Base-by-base conservation (phyloP, 64 coral and sea anemone genomes). In the Catalaphyllia jardinei region DNA sequence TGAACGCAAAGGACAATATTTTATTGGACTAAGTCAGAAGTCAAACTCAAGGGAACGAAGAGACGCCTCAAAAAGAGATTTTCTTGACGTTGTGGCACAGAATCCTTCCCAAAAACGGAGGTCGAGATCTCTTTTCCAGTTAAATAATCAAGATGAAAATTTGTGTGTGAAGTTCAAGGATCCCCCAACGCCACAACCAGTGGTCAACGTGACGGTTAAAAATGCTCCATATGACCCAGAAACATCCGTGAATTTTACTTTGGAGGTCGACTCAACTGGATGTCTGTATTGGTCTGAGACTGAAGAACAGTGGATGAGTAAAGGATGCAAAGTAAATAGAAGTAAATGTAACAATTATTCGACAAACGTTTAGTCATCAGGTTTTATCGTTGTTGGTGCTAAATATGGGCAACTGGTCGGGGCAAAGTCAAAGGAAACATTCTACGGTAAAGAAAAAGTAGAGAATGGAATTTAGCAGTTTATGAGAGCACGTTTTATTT, bases 211-310 rank as follows among this genome's bases (percentile, higher is more conserved):
- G 22, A 79, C 76, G 12, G 24, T 14, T 15, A 18, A 50, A 16
- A 22, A 7, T 0, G 38, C 74, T 77, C 38, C 33, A 50, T 77
- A 77, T 10, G 74, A 77, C 19, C 74, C 74, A 9, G 35, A 46
- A 42, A 71, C 14, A 25, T 90, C 88, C 14, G 39, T 90, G 27
- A 82, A 82, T 30, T 91, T 82, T 61, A 82, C 77, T 1, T 60
- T 91, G 46, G 79, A 83, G 10, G 72, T 73, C 18, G 80, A 91
- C 67, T 50, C 80, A 12, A 69, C 59, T 28, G 59, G 78, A 1
- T 91, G 89, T 83, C 52, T 73, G 8, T 91, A 60, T 51, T 91
- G 89, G 89, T 74, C 79, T 63, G 72, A 60, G 55, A 60, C 25
- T 39, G 83, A 79, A 19, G 77, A 90, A 62, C 13, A 42, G 57